Conservation (phyloP, 2,113 vertebrate species). For the Oreocharis arfaki region DNA sequence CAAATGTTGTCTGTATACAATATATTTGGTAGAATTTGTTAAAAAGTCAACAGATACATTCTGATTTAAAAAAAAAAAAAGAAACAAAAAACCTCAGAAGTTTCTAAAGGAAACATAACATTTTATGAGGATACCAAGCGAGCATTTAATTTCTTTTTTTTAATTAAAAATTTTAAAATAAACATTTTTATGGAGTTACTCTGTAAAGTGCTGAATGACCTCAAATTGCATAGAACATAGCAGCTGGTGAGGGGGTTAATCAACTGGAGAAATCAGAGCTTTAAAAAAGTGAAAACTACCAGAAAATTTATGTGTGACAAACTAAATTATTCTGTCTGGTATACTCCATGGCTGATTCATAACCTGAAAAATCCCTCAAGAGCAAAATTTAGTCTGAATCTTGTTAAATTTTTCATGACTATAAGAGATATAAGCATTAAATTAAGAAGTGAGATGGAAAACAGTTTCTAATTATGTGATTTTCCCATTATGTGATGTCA, state of each 20-base stretch:
- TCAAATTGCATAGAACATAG: background rate
- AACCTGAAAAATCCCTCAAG: background rate
- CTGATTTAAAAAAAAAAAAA: background rate
- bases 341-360: background rate
- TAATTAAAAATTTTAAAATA: background rate
- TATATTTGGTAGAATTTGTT: background rate
- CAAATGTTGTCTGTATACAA: background rate
- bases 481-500: background rate
- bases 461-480: background rate
- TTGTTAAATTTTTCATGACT: background rate
- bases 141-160: background rate
- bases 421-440: background rate
- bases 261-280: background rate
- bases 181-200: background rate
- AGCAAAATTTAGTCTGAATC: background rate
- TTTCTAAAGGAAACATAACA: background rate
- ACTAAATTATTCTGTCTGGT: background rate
- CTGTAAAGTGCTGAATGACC: background rate
- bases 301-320: background rate
- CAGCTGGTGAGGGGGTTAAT: background rate
- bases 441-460: background rate
- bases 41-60: background rate
- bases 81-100: rapidly evolving
- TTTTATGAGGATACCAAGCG: background rate
- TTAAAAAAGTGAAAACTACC: background rate